Evolutionary conservation across 2,888 invertebrate species (phyloP), one percentile per base, ranked within the genome.

Genomic region (Dicyrtomina minuta): DNA sequence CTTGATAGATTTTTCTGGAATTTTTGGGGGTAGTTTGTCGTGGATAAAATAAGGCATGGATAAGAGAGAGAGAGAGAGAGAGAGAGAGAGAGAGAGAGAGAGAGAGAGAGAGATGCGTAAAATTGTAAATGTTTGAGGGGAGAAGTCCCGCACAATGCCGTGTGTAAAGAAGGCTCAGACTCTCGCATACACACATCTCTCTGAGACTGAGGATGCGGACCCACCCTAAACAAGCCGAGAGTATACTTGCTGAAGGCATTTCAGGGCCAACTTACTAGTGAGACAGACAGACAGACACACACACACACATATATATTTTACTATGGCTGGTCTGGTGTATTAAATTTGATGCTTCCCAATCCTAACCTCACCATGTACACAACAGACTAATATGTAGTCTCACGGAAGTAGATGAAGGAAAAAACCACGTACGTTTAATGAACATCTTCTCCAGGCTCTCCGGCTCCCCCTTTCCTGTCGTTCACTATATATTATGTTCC

Each of bases 171-270:
- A 59, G 10, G 39, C n/a, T 39, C 59, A 39, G 6, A 39, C 59
- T n/a, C 39, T 20, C 15, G 4, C 4, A 6, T 53, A 6, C 53
- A 24, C 20, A 5, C 8, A 53, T 22, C 4, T 20, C 2, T 20
- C 20, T 59, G 27, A 56, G 17, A 22, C 22, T 46, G 64, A 51
- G 53, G 64, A 64, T 53, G 64, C 49, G 49, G 61, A 64, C 64
- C 64, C 51, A 64, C 64, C 64, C 64, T 64, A 64, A 64, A 64
- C 64, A 64, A 51, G 64, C 51, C 20, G 64, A 61, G 39, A n/a
- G n/a, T n/a, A n/a, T 39, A 61, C 61, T 46, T 17, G 64, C 64
- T 64, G 17, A 64, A 64, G 64, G 64, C 64, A 64, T 64, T 64
- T 64, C 64, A 64, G 64, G 64, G 51, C 53, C 51, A 43, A 39